Conservation (phyloP, 2,888 invertebrate species). For the Erpobdella octoculata region DNA sequence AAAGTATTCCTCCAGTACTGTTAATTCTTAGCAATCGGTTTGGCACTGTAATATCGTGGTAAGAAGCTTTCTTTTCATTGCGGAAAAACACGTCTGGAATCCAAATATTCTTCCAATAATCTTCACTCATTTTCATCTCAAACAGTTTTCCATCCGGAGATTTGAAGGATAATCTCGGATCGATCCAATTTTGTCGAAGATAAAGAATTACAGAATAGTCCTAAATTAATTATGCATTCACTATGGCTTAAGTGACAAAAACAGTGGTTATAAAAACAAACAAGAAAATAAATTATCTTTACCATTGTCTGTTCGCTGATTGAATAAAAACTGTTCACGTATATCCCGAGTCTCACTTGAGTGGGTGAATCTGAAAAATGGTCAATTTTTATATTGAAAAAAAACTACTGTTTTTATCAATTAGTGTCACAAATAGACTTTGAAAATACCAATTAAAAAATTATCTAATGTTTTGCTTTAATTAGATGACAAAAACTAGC, state of each 20-base stretch:
- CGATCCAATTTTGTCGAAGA: conserved; percentile 35
- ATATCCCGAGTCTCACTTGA: conserved; percentile 42
- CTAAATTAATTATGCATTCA: conserved; percentile 15
- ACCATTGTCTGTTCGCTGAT: conserved; percentile 93
- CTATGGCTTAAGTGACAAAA: neutral
- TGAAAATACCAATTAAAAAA: no score
- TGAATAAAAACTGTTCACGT: conserved; percentile 68
- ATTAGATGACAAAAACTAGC: no score
- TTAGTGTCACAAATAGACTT: no score
- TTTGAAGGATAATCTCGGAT: conserved; percentile 34
- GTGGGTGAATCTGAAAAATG: conserved; percentile 38
- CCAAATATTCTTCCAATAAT: conserved; percentile 35
- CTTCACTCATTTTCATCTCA: conserved; percentile 26
- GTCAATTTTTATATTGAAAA: neutral
- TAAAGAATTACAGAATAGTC: conserved; percentile 36
- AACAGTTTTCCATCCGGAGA: conserved; percentile 29
- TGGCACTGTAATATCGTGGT: conserved; percentile 37
- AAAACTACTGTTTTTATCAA: no score
- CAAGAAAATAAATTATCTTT: conserved; percentile 40
- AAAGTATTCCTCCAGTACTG: conserved; percentile 37
- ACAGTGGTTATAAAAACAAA: neutral
- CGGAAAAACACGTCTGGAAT: conserved; percentile 40
- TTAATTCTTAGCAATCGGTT: conserved; percentile 38
- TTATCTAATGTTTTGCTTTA: no score
- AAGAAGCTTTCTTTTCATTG: conserved; percentile 36